A percentile compares a stretch with the other conserved stretches of the same genome.
phyloP scores from a whole-genome alignment of 2,113 vertebrate species.

The Ramphastos sulfuratus region DNA sequence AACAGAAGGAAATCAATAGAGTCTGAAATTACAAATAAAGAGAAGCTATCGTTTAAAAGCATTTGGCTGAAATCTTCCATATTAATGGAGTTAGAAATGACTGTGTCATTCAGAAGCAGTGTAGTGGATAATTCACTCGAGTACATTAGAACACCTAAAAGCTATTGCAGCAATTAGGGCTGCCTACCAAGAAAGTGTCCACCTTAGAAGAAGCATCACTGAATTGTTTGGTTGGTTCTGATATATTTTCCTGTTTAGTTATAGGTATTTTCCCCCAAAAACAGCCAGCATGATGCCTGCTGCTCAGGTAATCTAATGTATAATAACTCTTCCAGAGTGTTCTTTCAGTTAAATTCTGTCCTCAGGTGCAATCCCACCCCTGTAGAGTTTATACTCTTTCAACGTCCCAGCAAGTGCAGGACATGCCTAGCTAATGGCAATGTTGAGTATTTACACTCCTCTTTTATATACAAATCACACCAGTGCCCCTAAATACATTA shows the following conservation, averaged over 20 bases:
- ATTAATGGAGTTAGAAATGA: slow-evolving; percentile 86
- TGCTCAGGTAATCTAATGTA: not conserved
- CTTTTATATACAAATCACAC: not conserved
- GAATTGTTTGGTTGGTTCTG: slow-evolving; percentile 73
- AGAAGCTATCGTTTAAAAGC: slow-evolving; percentile 87
- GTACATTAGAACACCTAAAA: slow-evolving; percentile 83
- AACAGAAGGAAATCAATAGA: slow-evolving; percentile 90
- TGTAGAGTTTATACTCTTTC: not conserved
- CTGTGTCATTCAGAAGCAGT: slow-evolving; percentile 83
- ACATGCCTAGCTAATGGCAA: not conserved
- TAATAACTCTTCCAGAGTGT: not conserved
- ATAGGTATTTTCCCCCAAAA: not conserved
- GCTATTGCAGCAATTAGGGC: slow-evolving; percentile 75
- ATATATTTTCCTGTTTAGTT: slow-evolving; percentile 63
- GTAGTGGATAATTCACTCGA: slow-evolving; percentile 81
- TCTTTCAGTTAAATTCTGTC: not conserved
- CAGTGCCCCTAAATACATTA: accelerated
- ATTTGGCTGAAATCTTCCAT: slow-evolving; percentile 88
- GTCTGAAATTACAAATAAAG: slow-evolving; percentile 89
- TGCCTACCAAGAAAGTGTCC: slow-evolving; percentile 75
- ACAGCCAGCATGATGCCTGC: not conserved
- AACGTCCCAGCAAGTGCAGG: accelerated
- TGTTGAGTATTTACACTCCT: not conserved
- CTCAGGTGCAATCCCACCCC: not conserved
- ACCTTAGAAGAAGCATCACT: slow-evolving; percentile 65